Conservation (phyloP, 1,140 invertebrate species). For the Atopsyche davidsoni region DNA sequence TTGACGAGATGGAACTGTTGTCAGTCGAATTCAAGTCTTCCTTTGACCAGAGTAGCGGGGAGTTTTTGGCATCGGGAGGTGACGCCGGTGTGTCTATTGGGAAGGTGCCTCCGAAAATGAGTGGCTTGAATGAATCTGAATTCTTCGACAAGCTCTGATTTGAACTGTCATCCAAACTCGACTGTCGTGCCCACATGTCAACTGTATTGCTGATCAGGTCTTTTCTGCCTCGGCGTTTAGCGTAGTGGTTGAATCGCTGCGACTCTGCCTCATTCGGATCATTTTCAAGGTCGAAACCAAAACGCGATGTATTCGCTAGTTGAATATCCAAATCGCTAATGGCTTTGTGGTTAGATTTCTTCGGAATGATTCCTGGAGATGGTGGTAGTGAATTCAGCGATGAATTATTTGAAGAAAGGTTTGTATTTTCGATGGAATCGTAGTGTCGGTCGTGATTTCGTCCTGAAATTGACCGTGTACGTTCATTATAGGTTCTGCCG, state of each 20-base stretch:
- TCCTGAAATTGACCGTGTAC: conserved; percentile 18
- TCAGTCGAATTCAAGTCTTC: conserved; percentile 17
- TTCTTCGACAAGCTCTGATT: conserved; percentile 16
- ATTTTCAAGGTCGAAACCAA: conserved; percentile 17
- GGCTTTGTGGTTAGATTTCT: conserved; percentile 8
- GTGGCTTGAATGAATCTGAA: conserved; percentile 49
- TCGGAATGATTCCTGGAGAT: conserved; percentile 18
- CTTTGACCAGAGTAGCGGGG: no score
- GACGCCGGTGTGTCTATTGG: conserved; percentile 64
- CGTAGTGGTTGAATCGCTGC: conserved; percentile 26
- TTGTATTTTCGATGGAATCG: conserved; percentile 25
- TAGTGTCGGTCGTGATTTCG: conserved; percentile 25
- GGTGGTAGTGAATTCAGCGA: conserved; percentile 24
- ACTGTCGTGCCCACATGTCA: conserved; percentile 49
- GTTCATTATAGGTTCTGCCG: conserved; percentile 8
- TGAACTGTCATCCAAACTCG: conserved; percentile 22
- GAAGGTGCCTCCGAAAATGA: conserved; percentile 75
- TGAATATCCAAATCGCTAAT: conserved; percentile 46
- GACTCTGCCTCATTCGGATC: conserved; percentile 1
- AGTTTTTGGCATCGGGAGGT: conserved; percentile 34
- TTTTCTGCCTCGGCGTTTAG: conserved; percentile 34
- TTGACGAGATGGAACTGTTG: conserved; percentile 11
- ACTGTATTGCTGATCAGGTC: conserved; percentile 57
- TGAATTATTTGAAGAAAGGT: conserved; percentile 26
- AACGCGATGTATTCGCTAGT: conserved; percentile 24